A percentile compares a stretch with the other conserved stretches of the same genome.
Evolutionary conservation across 2,797 vertebrate genomes (phyloP).

Genomic region (Sciurus carolinensis): DNA sequence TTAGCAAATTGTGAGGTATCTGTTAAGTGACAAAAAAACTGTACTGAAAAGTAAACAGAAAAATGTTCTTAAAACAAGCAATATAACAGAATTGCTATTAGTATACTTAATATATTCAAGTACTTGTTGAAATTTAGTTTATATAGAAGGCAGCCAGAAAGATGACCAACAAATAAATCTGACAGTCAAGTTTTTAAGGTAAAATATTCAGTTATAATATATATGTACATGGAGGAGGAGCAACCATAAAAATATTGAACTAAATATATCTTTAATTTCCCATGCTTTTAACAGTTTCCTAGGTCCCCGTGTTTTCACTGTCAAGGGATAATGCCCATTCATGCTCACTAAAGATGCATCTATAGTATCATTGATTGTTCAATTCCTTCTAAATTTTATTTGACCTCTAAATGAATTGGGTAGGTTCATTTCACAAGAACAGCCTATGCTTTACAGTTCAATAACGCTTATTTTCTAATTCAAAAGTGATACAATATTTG

Average conservation of each 20-base stretch:
- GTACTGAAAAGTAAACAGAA: conserved; percentile 18
- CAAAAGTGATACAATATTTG: conserved; percentile 53
- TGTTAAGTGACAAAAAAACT: conserved; percentile 43
- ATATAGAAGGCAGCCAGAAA: conserved; percentile 32
- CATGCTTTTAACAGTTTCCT: conserved; percentile 34
- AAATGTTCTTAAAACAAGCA: conserved; percentile 59
- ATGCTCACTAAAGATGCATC: conserved; percentile 36
- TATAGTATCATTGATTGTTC: conserved; percentile 33
- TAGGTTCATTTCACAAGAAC: conserved; percentile 70
- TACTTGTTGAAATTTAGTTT: conserved; percentile 35
- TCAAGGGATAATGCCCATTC: neutral
- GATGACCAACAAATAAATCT: neutral
- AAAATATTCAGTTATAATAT: conserved; percentile 10
- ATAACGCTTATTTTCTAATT: conserved; percentile 65
- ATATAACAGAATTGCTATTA: neutral
- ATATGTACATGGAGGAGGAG: no score
- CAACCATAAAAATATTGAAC: neutral
- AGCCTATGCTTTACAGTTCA: conserved; percentile 67
- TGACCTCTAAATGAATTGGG: conserved; percentile 66
- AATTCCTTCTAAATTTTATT: conserved; percentile 71
- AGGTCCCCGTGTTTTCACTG: neutral
- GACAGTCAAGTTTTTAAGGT: neutral
- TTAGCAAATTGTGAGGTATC: conserved; percentile 41
- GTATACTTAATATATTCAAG: conserved; percentile 17
- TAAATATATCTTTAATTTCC: neutral